phyloP scores from a whole-genome alignment of 2,888 invertebrate species.

The Diadromus collaris region DNA sequence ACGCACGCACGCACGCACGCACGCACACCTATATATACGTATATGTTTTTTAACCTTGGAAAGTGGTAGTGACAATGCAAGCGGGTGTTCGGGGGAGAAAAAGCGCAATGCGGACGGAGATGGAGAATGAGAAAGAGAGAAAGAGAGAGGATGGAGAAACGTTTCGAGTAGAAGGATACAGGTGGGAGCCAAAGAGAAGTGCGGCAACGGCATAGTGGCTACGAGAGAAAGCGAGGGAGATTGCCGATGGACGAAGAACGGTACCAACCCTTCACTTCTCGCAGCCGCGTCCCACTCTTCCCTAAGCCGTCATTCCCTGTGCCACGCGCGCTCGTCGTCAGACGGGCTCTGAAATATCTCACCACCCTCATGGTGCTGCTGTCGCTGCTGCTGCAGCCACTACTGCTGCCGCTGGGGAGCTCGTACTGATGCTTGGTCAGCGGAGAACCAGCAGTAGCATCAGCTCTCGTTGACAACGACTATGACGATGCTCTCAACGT shows the following conservation, averaged over 20 bases:
- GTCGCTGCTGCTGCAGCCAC: no score
- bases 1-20: no score
- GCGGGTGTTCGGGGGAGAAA: constrained; percentile 44
- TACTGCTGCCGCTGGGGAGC: no score
- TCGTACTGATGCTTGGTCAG: not conserved
- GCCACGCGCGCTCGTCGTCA: constrained; percentile 63
- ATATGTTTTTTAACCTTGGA: constrained; percentile 27
- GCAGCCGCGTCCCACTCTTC: constrained; percentile 52
- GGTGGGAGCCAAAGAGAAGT: constrained; percentile 58
- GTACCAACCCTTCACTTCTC: constrained; percentile 55
- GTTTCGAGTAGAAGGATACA: constrained; percentile 19
- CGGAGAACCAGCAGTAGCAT: constrained; percentile 36
- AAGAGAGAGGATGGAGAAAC: constrained; percentile 61
- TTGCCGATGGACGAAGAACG: constrained; percentile 57
- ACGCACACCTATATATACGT: constrained; percentile 7
- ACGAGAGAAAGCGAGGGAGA: constrained; percentile 58
- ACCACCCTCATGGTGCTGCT: constrained; percentile 48
- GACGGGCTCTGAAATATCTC: constrained; percentile 75
- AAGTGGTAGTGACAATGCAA: constrained; percentile 44
- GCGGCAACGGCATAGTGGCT: constrained; percentile 59
- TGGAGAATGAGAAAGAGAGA: constrained; percentile 25
- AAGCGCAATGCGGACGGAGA: constrained; percentile 29
- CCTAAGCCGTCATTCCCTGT: constrained; percentile 42
- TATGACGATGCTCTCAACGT: constrained; percentile 52
- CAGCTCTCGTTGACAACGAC: constrained; percentile 50